Evolutionary conservation across 2,113 vertebrate species (phyloP).

Genomic region (Semicossyphus pulcher): DNA sequence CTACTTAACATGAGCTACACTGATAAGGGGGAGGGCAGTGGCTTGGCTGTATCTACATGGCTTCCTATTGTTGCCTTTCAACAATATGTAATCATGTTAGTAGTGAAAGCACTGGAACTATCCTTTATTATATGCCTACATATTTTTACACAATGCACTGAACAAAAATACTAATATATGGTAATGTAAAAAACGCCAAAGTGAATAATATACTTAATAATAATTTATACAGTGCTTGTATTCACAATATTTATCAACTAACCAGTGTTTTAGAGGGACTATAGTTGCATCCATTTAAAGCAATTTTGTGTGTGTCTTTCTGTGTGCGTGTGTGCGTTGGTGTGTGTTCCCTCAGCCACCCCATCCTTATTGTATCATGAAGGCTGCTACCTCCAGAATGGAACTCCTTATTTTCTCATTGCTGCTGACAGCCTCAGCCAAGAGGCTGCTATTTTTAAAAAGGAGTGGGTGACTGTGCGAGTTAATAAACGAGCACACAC

Average conservation of each 20-base stretch:
- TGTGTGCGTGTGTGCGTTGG: constrained; percentile 26
- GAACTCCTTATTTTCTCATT: constrained; percentile 79
- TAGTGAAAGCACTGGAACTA: not conserved
- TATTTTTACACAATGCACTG: not conserved
- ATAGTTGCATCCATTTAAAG: constrained; percentile 22
- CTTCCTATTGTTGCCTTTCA: constrained; percentile 7
- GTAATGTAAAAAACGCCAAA: not conserved
- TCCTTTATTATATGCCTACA: not conserved
- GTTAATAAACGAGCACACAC: constrained; percentile 77
- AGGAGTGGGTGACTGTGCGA: constrained; percentile 77
- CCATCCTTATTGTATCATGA: constrained; percentile 72
- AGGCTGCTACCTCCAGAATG: constrained; percentile 73
- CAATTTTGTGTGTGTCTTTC: not conserved
- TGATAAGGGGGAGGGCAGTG: constrained; percentile 9
- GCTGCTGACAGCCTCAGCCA: constrained; percentile 79
- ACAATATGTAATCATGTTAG: not conserved
- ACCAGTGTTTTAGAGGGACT: constrained; percentile 1
- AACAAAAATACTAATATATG: too few species aligned
- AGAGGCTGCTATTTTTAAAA: constrained; percentile 84
- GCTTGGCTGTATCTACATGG: not conserved
- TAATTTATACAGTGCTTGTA: not conserved
- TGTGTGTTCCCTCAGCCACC: constrained; percentile 39
- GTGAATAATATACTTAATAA: not conserved
- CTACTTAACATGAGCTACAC: constrained; percentile 6
- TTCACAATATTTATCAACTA: not conserved